These are phyloP conservation scores for Ochotona princeps DNA, from an alignment of 2,113 vertebrate species.

Conservation along the genomic window DNA sequence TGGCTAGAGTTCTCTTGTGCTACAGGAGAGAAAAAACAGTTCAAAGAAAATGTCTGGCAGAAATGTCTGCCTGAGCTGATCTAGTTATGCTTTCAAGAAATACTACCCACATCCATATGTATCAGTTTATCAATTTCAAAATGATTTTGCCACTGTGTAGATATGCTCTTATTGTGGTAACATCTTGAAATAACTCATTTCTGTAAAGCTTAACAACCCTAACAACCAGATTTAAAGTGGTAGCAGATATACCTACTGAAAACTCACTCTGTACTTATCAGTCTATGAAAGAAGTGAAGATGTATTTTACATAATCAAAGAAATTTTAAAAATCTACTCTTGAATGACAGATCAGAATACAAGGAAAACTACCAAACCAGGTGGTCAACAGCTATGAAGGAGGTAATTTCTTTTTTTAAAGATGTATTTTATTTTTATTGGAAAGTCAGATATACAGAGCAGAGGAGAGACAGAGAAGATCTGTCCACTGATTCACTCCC, in stretches of 20 bases:
- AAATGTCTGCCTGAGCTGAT: constrained; percentile 40
- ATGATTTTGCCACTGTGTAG: constrained; percentile 30
- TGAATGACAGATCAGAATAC: constrained; percentile 10
- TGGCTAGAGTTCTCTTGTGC: constrained; percentile 52
- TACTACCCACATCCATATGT: constrained; percentile 47
- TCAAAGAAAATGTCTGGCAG: constrained; percentile 66
- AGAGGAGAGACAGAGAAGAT: too few relatives aligned
- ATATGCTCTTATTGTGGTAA: constrained; percentile 25
- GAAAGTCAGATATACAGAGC: too few relatives aligned
- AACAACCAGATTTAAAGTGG: constrained; percentile 42
- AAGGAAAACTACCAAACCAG: neutral
- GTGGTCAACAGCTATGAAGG: neutral
- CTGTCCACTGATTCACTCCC: too few relatives aligned
- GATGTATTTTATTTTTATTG: too few relatives aligned
- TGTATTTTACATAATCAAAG: neutral
- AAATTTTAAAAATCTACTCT: neutral
- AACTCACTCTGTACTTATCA: neutral
- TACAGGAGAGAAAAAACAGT: constrained; percentile 47
- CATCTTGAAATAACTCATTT: constrained; percentile 4
- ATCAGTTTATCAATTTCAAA: constrained; percentile 59
- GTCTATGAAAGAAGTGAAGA: constrained; percentile 8
- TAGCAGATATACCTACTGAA: neutral
- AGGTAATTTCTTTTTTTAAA: neutral
- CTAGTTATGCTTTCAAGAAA: constrained; percentile 59
- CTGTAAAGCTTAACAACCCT: constrained; percentile 25